Base-by-base conservation (phyloP, 2,888 invertebrate genomes). In the Trachelus tabidus region DNA sequence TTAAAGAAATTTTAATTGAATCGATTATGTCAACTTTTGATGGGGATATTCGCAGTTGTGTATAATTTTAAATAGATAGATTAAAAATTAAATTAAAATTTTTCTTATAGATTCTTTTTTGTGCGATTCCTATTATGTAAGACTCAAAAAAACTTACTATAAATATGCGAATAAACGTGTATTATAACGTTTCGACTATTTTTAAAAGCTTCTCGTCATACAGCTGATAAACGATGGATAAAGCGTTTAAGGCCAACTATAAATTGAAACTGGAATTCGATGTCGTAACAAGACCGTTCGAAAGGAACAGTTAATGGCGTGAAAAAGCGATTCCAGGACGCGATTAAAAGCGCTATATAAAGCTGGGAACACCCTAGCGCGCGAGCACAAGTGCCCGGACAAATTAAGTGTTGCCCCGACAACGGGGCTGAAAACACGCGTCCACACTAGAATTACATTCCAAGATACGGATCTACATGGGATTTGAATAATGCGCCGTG, bases 351-450 rank as follows among this genome's bases (percentile, higher is more conserved):
- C 31, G 71, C 71, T 31, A 71, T 71, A 34, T 71, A 31, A 71
- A 31, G 31, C 33, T 71, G 71, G 31, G 31, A 71, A 71, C 71
- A 71, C 71, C 71, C 33, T 9, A 23, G 31, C 31, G 71, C 9
- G 15, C 33, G 33, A 34, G 71, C 71, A 75, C 71, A 77, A 80
- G 79, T 73, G 76, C 33, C 75, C 75, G 77, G 80, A 83, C 85
- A 86, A 87, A 87, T 87, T 84, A 86, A 86, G 86, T 87, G 87
- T 84, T 83, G 83, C 81, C 78, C 78, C 81, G 82, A 84, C 83
- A 83, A 83, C 82, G 79, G 83, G 80, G 76, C 80, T 85, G 83
- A 79, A 85, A 85, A 87, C 87, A 86, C 84, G 85, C 83, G 83
- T 87, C 81, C 83, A 81, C 82, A 71, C 83, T 84, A 83, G 84